Evolutionary conservation across 1,140 invertebrate genomes (phyloP), one percentile per base, ranked within the genome.

Genomic region (Drosophila ficusphila): DNA sequence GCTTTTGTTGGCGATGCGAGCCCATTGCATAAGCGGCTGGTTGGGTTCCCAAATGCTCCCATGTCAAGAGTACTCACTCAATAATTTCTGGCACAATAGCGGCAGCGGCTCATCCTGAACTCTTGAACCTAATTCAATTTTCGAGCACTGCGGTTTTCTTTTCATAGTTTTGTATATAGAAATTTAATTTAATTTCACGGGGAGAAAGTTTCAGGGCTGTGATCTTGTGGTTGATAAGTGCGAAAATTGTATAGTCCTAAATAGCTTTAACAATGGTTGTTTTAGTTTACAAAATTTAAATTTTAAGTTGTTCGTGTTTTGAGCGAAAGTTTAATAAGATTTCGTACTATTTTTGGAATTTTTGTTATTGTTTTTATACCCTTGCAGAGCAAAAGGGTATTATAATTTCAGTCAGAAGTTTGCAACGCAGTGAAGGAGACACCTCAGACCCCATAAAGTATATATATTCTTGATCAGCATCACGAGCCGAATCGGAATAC

Each of bases 101-200:
- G 44, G 58, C 49, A 38, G 44, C 41, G 34, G 39, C 67, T 72
- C 72, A 86, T 85, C 76, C 67, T 86, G 79, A 85, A 73, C 81
- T 81, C 68, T 76, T 85, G 79, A 85, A 79, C 79, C 38, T 65
- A 65, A 81, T 86, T 85, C 76, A 86, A 79, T 79, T 76, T 71
- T n/a, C 19, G 21, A 27, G 48, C 38, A 44, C 46, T 52, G 56
- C 38, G 51, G 48, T 38, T 83, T 62, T 23, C 31, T 21, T 49
- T 38, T 9, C 38, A 41, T 11, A 39, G 38, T 29, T 57, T 54
- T 48, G 34, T 57, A 60, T 56, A 72, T 56, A 64, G 44, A 72
- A 39, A 64, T 60, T 75, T 44, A 64, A 60, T 62, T 76, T 67
- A 64, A 52, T 67, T 72, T 67, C 25, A 36, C 27, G 49, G 51